Conservation (phyloP, 2,797 vertebrate species). For the Scyliorhinus canicula region DNA sequence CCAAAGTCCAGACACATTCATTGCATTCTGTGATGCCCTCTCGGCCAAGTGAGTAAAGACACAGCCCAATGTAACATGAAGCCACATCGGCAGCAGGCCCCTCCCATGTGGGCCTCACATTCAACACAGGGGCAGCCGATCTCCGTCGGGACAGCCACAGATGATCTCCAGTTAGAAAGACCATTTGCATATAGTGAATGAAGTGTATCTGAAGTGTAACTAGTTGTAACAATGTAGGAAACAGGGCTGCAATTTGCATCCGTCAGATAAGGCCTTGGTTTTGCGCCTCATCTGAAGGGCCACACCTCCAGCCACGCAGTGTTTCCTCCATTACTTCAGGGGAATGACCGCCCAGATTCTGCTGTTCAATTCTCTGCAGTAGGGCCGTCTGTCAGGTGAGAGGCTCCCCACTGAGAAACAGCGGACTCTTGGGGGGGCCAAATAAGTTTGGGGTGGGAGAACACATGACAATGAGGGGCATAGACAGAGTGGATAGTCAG, state of each 20-base stretch:
- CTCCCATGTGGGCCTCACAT: not conserved
- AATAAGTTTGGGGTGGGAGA: too few species aligned
- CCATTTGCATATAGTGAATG: not conserved
- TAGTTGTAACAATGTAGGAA: not conserved
- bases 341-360: not conserved
- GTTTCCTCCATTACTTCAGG: not conserved
- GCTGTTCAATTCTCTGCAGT: not conserved
- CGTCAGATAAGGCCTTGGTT: not conserved
- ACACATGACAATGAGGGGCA: too few species aligned
- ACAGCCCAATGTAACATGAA: not conserved
- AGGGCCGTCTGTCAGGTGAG: too few species aligned
- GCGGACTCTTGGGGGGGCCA: too few species aligned
- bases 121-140: not conserved
- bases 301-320: not conserved
- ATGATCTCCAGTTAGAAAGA: not conserved
- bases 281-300: not conserved
- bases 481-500: too few species aligned
- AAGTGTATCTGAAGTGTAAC: not conserved
- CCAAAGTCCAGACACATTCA: constrained; percentile 5
- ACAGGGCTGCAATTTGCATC: not conserved
- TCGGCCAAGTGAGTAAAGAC: not conserved
- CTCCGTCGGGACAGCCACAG: not conserved
- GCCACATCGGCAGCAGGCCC: not conserved
- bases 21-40: not conserved
- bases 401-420: too few species aligned